phyloP scores from a whole-genome alignment of 2,113 vertebrate genomes.

The Alethe diademata region DNA sequence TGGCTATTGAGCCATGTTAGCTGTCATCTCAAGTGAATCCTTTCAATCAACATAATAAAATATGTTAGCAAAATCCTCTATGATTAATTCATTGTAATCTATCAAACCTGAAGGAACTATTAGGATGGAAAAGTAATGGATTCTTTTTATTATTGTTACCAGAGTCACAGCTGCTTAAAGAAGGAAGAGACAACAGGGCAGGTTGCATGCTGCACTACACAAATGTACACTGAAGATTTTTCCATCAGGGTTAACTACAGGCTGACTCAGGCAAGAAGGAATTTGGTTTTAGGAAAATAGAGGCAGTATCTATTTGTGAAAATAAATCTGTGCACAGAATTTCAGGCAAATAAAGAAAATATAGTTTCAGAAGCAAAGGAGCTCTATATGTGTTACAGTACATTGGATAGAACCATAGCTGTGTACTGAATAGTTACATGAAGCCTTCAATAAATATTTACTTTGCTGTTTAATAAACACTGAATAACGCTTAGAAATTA shows the following conservation, averaged over 20 bases:
- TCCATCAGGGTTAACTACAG: neutral
- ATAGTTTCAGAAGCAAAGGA: neutral
- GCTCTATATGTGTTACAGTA: neutral
- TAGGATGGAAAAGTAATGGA: neutral
- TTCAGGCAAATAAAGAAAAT: neutral
- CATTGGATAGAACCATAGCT: neutral
- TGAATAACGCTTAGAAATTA: neutral
- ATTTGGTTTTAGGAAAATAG: neutral
- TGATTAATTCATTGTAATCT: slow-evolving; percentile 60
- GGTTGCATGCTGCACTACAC: neutral
- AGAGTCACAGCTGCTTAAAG: slow-evolving; percentile 2
- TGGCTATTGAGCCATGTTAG: slow-evolving; percentile 28
- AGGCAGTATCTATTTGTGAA: neutral
- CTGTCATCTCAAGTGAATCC: slow-evolving; percentile 49
- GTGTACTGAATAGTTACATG: neutral
- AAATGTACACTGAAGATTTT: neutral
- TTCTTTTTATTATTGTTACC: slow-evolving; percentile 53
- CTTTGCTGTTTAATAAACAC: neutral
- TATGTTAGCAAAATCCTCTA: slow-evolving; percentile 28
- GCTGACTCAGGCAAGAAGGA: neutral
- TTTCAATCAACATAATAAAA: slow-evolving; percentile 54
- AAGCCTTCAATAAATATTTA: slow-evolving; percentile 12
- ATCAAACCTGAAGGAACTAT: slow-evolving; percentile 40
- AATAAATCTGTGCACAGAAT: neutral
- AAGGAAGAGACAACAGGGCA: neutral